Evolutionary conservation across 2,797 vertebrate genomes (phyloP), one percentile per base, ranked within the genome.

Genomic region (Ctenosaura bakeri): DNA sequence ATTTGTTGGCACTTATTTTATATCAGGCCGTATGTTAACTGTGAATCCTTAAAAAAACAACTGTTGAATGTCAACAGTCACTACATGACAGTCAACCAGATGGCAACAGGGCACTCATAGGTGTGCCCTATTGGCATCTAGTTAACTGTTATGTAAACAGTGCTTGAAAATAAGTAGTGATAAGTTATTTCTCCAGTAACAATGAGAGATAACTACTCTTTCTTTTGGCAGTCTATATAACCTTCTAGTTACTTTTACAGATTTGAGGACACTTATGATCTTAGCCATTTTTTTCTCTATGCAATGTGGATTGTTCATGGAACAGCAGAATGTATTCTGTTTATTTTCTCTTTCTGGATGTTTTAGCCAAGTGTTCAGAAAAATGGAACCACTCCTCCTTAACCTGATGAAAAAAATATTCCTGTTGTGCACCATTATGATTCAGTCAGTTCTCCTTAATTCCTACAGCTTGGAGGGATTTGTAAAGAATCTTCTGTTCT

Each of bases 371-470:
- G 88, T 80, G 35, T 83, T 86, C 93, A 84, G 88, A 91, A 86
- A 85, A 94, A 92, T 91, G 50, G 91, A 93, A 86, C 81, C 88
- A 92, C 90, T 95, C 92, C 93, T 94, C 91, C 90, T 95, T 90
- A 85, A 83, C 76, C 69, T 81, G 64, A 83, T 87, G 66, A 92
- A 91, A 88, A 93, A 83, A 26, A 0, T 2, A 9, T 46, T 89
- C 59, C 56, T 91, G 0, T 88, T 92, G 85, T 0, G 1, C 89
- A 92, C 46, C 22, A 71, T 50, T 0, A 0, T 38, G 18, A 85
- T 71, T 88, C 59, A 10, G 18, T 69, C 12, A 59, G 2, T 88
- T 62, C 59, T 78, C 87, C 26, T 69, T 32, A 52, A 24, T 87
- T 89, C 92, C 79, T 94, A 87, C 85, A 73, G 2, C 82, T 90